Base-by-base conservation (phyloP, 2,113 vertebrate genomes). In the Anhinga rufa region DNA sequence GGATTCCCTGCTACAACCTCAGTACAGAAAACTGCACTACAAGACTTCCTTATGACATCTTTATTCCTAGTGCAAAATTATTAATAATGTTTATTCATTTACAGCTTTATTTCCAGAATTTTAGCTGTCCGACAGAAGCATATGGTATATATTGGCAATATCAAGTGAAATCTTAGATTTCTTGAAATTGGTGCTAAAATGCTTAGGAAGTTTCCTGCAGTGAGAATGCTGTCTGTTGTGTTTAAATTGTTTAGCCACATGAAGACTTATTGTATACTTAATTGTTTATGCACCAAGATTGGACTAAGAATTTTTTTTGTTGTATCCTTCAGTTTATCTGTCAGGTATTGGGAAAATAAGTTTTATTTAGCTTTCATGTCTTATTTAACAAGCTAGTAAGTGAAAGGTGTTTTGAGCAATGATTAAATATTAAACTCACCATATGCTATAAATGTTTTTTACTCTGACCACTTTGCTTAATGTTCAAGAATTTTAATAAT, bases 111-210 rank as follows among this genome's bases (percentile, higher is more conserved):
- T 86, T 26, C 54, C 66, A 62, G 82, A 22, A 22, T 38, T 84
- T 38, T 5, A 20, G 16, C 48, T 69, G 85, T 28, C 74, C 74
- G 42, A 4, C 51, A n/a, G 40, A 60, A 46, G 10, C 0, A 0
- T 7, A 25, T 14, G 57, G 34, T 17, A 1, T 21, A 1, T 8
- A 9, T 19, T 14, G 46, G 42, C 3, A 38, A 25, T 1, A 21
- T 0, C 2, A 78, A 51, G 5, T 46, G 29, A 82, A 91, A 82
- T 34, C 38, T 42, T 40, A 8, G 3, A 40, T 54, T 24, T 55
- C 46, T 68, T 46, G 9, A 48, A 18, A 9, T 3, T 61, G 55
- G 9, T 65, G 49, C 13, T 36, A 31, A 74, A 96, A 94, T n/a
- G 52, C 20, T 75, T 32, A 40, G 62, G 66, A n/a, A 44, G 17